Base-by-base conservation (phyloP, 2,888 invertebrate genomes). In the Acleris laterana region DNA sequence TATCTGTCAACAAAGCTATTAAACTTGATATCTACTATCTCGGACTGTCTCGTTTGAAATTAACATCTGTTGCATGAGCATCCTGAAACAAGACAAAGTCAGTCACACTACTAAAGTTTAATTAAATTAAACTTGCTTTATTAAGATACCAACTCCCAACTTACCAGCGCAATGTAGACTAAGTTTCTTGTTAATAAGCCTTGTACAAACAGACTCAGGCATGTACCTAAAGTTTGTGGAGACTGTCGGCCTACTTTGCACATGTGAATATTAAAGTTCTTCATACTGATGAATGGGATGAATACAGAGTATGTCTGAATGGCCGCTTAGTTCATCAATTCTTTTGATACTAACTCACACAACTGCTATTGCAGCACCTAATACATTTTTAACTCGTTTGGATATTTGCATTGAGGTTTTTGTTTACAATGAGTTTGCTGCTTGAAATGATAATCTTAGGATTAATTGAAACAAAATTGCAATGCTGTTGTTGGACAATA, bases 1-100 rank as follows among this genome's bases (percentile, higher is more conserved):
- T 70, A 66, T 67, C 63, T 55, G 60, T 62, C 55, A 66, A 68
- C 69, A 72, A 71, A 68, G 70, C 70, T 7, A 3, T 48, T 6
- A 38, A 65, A 65, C 59, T 32, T 50, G 64, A 65, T 50, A n/a
- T n/a, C n/a, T n/a, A 60, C 58, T n/a, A 9, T 32, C 32, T 7
- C 9, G 32, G 9, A 3, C 32, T 49, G 22, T 46, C 48, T 42
- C 28, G 17, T 17, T 53, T n/a, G 25, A 55, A 32, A 63, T 56
- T 4, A 49, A 42, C 53, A 38, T 53, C 55, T 48, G 51, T 46
- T 32, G 55, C 52, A 58, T 58, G 53, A 42, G 55, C 42, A 49
- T 49, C n/a, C 53, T 28, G 32, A 60, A 59, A 53, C 59, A 49
- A 7, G 51, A 32, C 59, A n/a, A 60, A 55, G 56, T 63, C 56